phyloP scores from a whole-genome alignment of 2,797 vertebrate species.

The Takifugu ocellatus region DNA sequence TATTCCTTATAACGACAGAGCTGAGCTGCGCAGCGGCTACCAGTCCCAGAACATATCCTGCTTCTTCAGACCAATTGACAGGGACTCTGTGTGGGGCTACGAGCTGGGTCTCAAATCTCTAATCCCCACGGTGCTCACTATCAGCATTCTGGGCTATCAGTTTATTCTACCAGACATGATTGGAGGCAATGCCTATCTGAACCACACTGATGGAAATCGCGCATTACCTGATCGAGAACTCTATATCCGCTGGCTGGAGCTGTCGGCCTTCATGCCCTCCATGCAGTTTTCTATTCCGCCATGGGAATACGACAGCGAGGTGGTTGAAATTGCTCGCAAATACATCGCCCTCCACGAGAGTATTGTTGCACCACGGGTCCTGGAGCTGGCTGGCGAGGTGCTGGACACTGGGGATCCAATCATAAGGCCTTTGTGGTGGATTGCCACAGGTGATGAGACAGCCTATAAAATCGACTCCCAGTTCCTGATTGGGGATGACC shows the following conservation, averaged over 20 bases:
- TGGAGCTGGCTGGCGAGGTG: constrained; percentile 89
- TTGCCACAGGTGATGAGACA: constrained; percentile 84
- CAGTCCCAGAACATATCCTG: constrained; percentile 96
- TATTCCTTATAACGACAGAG: constrained; percentile 83
- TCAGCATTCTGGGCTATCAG: constrained; percentile 88
- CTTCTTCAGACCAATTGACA: constrained; percentile 94
- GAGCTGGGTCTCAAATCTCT: constrained; percentile 93
- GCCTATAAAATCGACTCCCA: constrained; percentile 92
- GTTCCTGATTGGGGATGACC: constrained; percentile 94
- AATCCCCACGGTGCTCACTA: constrained; percentile 89
- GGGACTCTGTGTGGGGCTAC: constrained; percentile 94
- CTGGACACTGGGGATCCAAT: constrained; percentile 90
- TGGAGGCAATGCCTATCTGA: constrained; percentile 82
- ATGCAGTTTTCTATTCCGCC: constrained; percentile 97
- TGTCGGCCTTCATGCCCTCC: constrained; percentile 94
- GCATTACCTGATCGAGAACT: constrained; percentile 87
- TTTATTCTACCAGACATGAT: constrained; percentile 91
- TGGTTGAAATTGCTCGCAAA: constrained; percentile 88
- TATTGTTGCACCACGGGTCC: constrained; percentile 86
- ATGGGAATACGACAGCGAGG: constrained; percentile 90
- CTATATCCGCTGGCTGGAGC: constrained; percentile 95
- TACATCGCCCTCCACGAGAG: constrained; percentile 87
- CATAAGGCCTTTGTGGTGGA: constrained; percentile 98
- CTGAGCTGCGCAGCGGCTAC: constrained; percentile 87
- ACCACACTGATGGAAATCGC: constrained; percentile 70